Percentiles rank a stretch among this genome's conserved stretches.
Evolutionary conservation across 2,797 vertebrate genomes (phyloP).

Genomic region (Pseudopleuronectes americanus): DNA sequence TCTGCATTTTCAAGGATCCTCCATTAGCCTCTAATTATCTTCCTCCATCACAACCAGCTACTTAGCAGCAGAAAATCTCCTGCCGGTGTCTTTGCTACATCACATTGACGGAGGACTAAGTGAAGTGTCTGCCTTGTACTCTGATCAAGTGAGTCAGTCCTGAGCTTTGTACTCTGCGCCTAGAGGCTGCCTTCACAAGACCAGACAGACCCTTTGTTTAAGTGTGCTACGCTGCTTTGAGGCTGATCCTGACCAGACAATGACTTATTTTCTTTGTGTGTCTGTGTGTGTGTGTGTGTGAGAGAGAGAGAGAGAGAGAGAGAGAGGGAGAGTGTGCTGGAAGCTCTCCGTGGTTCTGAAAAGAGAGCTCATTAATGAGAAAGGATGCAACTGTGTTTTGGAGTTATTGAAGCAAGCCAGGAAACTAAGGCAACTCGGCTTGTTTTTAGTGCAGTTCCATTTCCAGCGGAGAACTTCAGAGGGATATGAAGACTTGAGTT

Average conservation of each 20-base stretch:
- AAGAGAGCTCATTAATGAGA: constrained; percentile 59
- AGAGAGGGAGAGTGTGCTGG: neutral
- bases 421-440: constrained; percentile 2
- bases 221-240: constrained; percentile 42
- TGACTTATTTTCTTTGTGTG: constrained; percentile 14
- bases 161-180: constrained; percentile 40
- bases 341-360: constrained; percentile 67
- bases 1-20: constrained; percentile 26
- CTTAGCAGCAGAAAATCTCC: constrained; percentile 25
- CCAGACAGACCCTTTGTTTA: constrained; percentile 51
- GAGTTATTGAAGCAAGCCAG: neutral
- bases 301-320: no score
- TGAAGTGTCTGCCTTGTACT: constrained; percentile 34
- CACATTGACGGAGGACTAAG: constrained; percentile 20
- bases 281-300: no score
- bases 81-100: constrained; percentile 15
- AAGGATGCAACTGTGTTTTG: constrained; percentile 15
- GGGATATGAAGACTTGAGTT: neutral
- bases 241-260: constrained; percentile 38
- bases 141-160: constrained; percentile 51
- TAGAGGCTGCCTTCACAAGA: constrained; percentile 37
- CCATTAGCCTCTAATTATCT: constrained; percentile 49
- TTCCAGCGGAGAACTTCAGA: neutral
- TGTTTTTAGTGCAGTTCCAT: constrained; percentile 5
- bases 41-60: constrained; percentile 29